Conservation (phyloP, 2,797 vertebrate species). For the Anas bahamensis region DNA sequence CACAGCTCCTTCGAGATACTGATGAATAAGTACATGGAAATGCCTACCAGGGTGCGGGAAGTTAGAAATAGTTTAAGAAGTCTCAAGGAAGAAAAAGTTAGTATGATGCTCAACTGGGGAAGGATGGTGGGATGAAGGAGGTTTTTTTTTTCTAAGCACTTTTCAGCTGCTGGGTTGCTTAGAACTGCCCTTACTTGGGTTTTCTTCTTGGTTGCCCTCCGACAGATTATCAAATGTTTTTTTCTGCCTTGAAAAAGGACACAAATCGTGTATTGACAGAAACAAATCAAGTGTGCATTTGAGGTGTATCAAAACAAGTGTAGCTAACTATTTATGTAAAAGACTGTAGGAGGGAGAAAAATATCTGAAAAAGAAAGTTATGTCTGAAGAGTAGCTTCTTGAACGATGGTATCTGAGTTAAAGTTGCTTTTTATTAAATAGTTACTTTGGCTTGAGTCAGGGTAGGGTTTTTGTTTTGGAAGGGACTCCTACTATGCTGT, state of each 20-base stretch:
- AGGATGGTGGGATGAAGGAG: not conserved
- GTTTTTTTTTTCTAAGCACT: not conserved
- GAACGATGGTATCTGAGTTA: not conserved
- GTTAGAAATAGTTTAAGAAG: not conserved
- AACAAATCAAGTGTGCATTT: not conserved
- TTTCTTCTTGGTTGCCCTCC: not conserved
- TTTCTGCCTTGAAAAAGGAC: not conserved
- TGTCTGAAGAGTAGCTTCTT: not conserved
- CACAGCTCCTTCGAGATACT: not conserved
- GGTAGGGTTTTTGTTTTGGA: not conserved
- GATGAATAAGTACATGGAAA: not conserved
- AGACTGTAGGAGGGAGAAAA: not conserved
- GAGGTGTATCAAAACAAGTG: not conserved
- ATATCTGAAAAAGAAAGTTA: not conserved
- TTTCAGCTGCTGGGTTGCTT: not conserved
- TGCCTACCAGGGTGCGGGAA: not conserved
- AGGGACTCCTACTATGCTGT: not conserved
- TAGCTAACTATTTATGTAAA: not conserved
- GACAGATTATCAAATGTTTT: not conserved
- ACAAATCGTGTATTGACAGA: not conserved
- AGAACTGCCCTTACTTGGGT: not conserved
- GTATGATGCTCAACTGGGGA: not conserved
- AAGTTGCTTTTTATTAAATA: not conserved
- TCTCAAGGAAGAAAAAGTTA: not conserved
- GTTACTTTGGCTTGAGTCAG: not conserved